Conservation (phyloP, 1,140 invertebrate genomes). For the Steinernema khuongi region DNA sequence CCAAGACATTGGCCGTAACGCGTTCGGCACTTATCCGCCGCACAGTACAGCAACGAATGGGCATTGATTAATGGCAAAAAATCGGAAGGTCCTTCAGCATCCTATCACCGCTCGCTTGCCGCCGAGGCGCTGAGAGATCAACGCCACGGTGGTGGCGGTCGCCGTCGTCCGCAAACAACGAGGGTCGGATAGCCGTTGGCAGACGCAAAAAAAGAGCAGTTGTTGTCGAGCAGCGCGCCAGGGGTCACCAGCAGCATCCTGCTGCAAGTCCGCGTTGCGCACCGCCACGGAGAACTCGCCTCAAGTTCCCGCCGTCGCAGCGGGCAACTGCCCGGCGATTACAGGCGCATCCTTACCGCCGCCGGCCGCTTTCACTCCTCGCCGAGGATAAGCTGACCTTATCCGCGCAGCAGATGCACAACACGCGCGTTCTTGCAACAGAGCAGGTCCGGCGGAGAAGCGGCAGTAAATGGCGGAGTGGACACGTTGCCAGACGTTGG, state of each 20-base stretch:
- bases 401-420: neutral
- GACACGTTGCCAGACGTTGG: too few relatives aligned
- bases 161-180: neutral
- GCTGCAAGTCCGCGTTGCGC: too few relatives aligned
- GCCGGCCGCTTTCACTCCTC: neutral
- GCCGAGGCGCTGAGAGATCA: neutral
- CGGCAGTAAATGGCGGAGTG: too few relatives aligned
- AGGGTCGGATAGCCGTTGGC: too few relatives aligned
- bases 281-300: too few relatives aligned
- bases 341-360: neutral
- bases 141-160: neutral
- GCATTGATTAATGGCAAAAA: constrained; percentile 14
- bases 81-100: neutral
- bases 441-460: neutral
- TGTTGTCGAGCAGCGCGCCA: too few relatives aligned
- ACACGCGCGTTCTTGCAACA: neutral
- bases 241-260: too few relatives aligned
- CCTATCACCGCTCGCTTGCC: too few relatives aligned
- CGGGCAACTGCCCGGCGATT: neutral
- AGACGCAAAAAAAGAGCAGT: too few relatives aligned
- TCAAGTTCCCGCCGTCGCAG: neutral
- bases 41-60: neutral
- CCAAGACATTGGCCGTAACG: constrained; percentile 7
- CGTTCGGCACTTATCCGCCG: neutral
- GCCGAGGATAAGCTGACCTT: constrained; percentile 1